Evolutionary conservation across 2,888 invertebrate species (phyloP).

Genomic region (Diarsia rubi): DNA sequence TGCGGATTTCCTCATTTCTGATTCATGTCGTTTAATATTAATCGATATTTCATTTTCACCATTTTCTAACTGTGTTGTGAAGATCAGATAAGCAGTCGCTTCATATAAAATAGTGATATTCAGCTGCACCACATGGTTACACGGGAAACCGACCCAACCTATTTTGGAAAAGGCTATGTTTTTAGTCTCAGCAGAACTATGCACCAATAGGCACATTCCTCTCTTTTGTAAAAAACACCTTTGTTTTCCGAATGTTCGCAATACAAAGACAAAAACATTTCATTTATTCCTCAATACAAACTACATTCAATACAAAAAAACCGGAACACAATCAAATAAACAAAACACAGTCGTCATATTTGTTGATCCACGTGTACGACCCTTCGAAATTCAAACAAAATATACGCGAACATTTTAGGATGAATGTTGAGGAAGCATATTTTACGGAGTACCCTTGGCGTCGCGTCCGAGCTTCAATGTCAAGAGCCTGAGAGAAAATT

Average conservation of each 20-base stretch:
- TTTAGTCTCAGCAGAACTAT: not conserved
- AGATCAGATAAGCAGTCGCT: too few relatives aligned
- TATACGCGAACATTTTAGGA: slow-evolving; percentile 21
- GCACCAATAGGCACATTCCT: not conserved
- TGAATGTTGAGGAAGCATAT: slow-evolving; percentile 17
- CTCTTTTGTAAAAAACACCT: not conserved
- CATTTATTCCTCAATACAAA: not conserved
- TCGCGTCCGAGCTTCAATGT: slow-evolving; percentile 21
- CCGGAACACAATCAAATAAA: not conserved
- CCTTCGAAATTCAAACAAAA: slow-evolving; percentile 32
- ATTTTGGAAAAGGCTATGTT: too few relatives aligned
- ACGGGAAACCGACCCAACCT: too few relatives aligned
- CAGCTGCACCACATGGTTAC: too few relatives aligned
- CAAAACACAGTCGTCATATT: slow-evolving; percentile 17
- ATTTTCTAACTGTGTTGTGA: too few relatives aligned
- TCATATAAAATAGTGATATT: too few relatives aligned
- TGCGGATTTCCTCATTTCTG: too few relatives aligned
- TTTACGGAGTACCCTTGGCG: slow-evolving; percentile 39
- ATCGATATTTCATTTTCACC: not conserved
- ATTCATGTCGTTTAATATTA: too few relatives aligned
- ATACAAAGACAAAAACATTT: not conserved
- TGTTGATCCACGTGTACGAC: slow-evolving; percentile 24
- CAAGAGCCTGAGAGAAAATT: slow-evolving; percentile 34
- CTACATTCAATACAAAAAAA: slow-evolving; percentile 1
- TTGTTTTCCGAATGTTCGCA: not conserved